Evolutionary conservation across 2,797 vertebrate genomes (phyloP).

Genomic region (Myotis planiceps): DNA sequence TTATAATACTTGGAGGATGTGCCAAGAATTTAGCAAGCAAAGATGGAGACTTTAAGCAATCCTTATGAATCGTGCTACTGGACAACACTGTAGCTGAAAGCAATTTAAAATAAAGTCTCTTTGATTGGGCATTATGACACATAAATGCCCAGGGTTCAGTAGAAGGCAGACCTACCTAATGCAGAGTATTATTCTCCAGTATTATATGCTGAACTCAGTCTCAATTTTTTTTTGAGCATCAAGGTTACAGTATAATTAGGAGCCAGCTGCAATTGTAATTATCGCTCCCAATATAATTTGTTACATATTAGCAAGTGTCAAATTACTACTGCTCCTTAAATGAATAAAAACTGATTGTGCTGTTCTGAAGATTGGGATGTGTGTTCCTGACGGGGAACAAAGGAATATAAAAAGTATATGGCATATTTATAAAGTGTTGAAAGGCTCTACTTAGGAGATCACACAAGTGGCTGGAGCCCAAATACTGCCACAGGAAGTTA

Average conservation of each 20-base stretch:
- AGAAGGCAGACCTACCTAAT: constrained; percentile 40
- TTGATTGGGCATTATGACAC: not conserved
- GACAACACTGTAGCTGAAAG: not conserved
- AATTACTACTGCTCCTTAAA: constrained; percentile 73
- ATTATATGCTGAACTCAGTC: constrained; percentile 60
- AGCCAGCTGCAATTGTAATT: constrained; percentile 76
- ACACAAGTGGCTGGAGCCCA: constrained; percentile 66
- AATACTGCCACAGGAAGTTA: constrained; percentile 55
- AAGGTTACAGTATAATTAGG: constrained; percentile 78
- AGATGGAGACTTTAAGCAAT: not conserved
- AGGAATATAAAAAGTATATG: constrained; percentile 64
- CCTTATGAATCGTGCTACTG: not conserved
- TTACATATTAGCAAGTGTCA: constrained; percentile 79
- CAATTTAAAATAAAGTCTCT: constrained; percentile 1
- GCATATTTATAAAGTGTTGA: constrained; percentile 75
- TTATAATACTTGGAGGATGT: not conserved
- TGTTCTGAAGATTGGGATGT: constrained; percentile 52
- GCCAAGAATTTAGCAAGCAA: not conserved
- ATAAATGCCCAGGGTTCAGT: not conserved
- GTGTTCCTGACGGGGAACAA: constrained; percentile 67
- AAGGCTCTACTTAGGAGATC: constrained; percentile 72
- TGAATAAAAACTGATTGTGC: constrained; percentile 76
- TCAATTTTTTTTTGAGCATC: constrained; percentile 65
- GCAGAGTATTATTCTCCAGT: constrained; percentile 35
- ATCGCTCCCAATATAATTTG: constrained; percentile 73